Conservation (phyloP, 2,888 invertebrate genomes). For the Pycnomerus fuliginosus region DNA sequence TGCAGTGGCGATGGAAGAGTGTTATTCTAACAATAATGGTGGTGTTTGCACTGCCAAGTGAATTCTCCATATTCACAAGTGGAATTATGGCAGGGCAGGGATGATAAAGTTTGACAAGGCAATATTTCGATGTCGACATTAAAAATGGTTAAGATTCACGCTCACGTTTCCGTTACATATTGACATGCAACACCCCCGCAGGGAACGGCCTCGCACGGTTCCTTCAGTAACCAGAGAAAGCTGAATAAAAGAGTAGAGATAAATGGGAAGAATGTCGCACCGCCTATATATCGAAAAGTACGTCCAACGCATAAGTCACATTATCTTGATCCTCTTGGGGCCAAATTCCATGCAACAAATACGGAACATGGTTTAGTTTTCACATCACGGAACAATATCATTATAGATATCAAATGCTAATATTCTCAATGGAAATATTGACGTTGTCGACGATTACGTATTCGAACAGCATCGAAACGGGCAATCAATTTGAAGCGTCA, state of each 20-base stretch:
- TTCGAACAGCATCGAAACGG: conserved; percentile 39
- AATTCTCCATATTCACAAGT: no score
- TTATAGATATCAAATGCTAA: conserved; percentile 47
- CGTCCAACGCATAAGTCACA: conserved; percentile 33
- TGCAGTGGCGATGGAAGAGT: no score
- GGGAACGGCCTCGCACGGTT: conserved; percentile 27
- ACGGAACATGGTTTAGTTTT: conserved; percentile 34
- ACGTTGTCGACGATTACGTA: conserved; percentile 36
- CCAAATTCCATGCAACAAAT: conserved; percentile 26
- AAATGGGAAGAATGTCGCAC: conserved; percentile 20
- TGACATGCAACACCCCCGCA: conserved; percentile 31
- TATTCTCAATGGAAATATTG: conserved; percentile 42
- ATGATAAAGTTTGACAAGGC: no score
- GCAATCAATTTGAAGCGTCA: conserved; percentile 39
- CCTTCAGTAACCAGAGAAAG: conserved; percentile 29
- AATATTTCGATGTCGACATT: conserved; percentile 9
- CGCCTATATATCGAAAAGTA: conserved; percentile 30
- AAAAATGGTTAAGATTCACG: conserved; percentile 34
- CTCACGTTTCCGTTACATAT: conserved; percentile 34
- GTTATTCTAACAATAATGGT: no score
- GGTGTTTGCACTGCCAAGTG: no score
- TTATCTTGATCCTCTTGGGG: conserved; percentile 24
- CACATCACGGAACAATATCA: conserved; percentile 44
- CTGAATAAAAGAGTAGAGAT: conserved; percentile 27
- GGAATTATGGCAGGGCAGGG: no score